Conservation (phyloP, 92 coral and sea anemone genomes). For the Paragorgia papillata region DNA sequence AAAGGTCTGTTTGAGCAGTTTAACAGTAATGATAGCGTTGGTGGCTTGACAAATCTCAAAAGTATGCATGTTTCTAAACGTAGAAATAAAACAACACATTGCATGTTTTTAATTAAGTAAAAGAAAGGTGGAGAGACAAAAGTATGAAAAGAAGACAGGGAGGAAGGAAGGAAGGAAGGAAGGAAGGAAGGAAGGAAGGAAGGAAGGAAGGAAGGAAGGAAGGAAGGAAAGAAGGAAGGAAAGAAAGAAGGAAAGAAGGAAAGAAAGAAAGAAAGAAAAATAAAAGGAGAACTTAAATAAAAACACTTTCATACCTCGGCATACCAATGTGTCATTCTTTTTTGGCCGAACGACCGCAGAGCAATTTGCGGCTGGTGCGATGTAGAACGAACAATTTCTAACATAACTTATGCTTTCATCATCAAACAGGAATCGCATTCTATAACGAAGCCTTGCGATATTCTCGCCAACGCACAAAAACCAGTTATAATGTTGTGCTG, state of each 20-base stretch:
- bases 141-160: not conserved
- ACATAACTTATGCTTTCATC: slow-evolving; percentile 10
- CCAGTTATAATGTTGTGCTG: slow-evolving; percentile 24
- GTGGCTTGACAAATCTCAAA: slow-evolving; percentile 38
- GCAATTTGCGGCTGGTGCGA: slow-evolving; percentile 8
- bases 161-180: slow-evolving; percentile 16
- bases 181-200: slow-evolving; percentile 20
- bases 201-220: slow-evolving; percentile 15
- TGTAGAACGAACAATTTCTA: slow-evolving; percentile 24
- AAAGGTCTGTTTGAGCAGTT: slow-evolving; percentile 18
- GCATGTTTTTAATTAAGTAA: no score
- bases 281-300: no score
- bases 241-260: not conserved
- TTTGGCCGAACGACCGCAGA: not conserved
- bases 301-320: no score
- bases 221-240: slow-evolving; percentile 10
- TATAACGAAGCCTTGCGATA: slow-evolving; percentile 4
- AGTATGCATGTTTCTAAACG: slow-evolving; percentile 37
- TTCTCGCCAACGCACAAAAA: slow-evolving; percentile 5
- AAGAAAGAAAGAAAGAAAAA: slow-evolving; percentile 3
- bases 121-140: no score
- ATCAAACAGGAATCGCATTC: slow-evolving; percentile 19
- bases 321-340: not conserved
- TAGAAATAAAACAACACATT: not conserved
- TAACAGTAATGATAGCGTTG: slow-evolving; percentile 8